These are phyloP conservation scores for Ophion obscuratus DNA, from an alignment of 2,888 invertebrate species.

Conservation along the genomic window DNA sequence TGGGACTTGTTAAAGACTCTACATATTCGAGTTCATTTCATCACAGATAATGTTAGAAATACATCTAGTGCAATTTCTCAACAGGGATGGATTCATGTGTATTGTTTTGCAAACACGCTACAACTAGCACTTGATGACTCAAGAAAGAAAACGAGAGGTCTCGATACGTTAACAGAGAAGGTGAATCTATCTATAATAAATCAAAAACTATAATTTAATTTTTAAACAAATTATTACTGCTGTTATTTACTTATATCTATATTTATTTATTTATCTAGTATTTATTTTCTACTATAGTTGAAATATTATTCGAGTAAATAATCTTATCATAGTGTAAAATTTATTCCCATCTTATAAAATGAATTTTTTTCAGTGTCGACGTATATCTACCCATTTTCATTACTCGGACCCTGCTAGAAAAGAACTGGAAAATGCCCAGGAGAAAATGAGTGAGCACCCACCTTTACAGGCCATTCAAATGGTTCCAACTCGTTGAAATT, in stretches of 20 bases:
- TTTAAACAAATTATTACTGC: no score
- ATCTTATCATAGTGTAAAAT: not conserved
- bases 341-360: not conserved
- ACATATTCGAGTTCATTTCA: not conserved
- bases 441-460: no score
- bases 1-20: not conserved
- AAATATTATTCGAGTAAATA: not conserved
- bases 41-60: slow-evolving; percentile 18
- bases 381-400: not conserved
- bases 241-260: no score
- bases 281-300: not conserved
- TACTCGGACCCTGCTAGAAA: not conserved
- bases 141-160: not conserved
- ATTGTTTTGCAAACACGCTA: slow-evolving; percentile 26
- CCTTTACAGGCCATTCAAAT: not conserved
- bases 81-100: not conserved
- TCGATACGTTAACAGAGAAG: not conserved
- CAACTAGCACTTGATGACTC: slow-evolving; percentile 9
- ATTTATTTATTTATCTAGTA: no score
- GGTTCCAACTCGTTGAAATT: not conserved
- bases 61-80: slow-evolving; percentile 17
- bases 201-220: not conserved
- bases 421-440: no score
- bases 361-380: not conserved
- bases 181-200: not conserved